Evolutionary conservation across 2,888 invertebrate species (phyloP), one percentile per base, ranked within the genome.

Genomic region (Cheilosia scutellata): DNA sequence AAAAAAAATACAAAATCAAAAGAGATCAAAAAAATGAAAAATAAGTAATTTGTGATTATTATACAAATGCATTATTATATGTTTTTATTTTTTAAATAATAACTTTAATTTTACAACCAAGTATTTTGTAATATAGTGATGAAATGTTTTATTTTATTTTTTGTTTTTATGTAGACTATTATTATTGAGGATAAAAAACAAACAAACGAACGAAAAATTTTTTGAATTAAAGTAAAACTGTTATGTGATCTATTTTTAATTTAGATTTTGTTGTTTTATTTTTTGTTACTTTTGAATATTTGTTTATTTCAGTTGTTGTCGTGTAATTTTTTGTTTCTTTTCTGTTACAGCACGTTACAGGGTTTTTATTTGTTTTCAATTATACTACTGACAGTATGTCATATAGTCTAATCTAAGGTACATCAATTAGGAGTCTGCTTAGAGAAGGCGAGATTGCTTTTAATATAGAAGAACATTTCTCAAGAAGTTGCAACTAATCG

Each of bases 191-290:
- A 71, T n/a, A 66, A 57, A 9, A 55, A 57, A 49, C 1, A 57
- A 57, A 71, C 37, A 44, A 71, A 49, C 53, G 72, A 68, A 53
- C 29, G 42, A 65, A 72, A 65, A 40, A 44, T 79, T 75, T 37
- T 71, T 76, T 82, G 80, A 82, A 86, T 82, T 86, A 86, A 86
- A 86, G 86, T 86, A 82, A 82, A 86, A 86, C 86, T 86, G 82
- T 86, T 86, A 86, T 86, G 86, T 86, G 86, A 86, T 86, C 86
- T 86, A 82, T 77, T 86, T 86, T 86, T 86, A 82, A 72, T 82
- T 86, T 82, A 53, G 57, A 53, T 11, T 68, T 68, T 86, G 71
- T 77, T 80, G 72, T 86, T 82, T 86, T 72, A 62, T 82, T 57
- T 70, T 3, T 25, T 47, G 1, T 40, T 44, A 55, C 4, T 58